These are phyloP conservation scores for Aurelia aurita complex sp. Pacific DNA, from an alignment of 30 jellyfish, hydroid and myxozoan genomes.

Conservation along the genomic window DNA sequence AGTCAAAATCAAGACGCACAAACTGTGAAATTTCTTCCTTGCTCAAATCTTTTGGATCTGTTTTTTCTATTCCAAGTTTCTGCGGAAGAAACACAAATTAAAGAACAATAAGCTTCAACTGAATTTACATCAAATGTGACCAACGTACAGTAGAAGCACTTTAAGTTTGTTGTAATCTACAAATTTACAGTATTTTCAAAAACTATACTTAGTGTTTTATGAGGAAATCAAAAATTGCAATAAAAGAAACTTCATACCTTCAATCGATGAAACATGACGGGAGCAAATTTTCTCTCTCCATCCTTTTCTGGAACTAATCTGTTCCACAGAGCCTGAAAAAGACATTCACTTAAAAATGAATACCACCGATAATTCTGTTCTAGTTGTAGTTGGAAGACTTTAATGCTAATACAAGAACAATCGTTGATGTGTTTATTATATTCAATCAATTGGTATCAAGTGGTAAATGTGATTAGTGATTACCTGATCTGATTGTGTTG, in stretches of 20 bases:
- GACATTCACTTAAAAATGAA: neutral
- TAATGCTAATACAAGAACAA: too few species aligned
- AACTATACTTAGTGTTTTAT: neutral
- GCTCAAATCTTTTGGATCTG: conserved; percentile 77
- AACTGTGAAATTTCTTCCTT: conserved; percentile 74
- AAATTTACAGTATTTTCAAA: too few species aligned
- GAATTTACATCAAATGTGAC: too few species aligned
- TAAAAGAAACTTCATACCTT: conserved; percentile 45
- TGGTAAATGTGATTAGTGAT: too few species aligned
- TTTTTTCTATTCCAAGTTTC: conserved; percentile 92
- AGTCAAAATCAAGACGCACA: conserved; percentile 86
- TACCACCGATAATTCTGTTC: too few species aligned
- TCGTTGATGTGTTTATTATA: too few species aligned
- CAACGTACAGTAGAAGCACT: too few species aligned
- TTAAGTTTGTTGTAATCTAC: too few species aligned
- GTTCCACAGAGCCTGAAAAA: conserved; percentile 83
- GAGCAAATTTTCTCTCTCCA: conserved; percentile 82
- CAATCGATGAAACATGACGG: conserved; percentile 82
- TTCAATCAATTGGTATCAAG: too few species aligned
- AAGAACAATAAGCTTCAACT: too few species aligned
- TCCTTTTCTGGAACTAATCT: conserved; percentile 82
- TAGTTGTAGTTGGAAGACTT: too few species aligned
- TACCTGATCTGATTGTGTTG: conserved; percentile 90
- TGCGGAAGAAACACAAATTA: neutral
- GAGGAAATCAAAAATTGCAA: neutral